phyloP scores from a whole-genome alignment of 2,113 vertebrate species.

The Bettongia penicillata region DNA sequence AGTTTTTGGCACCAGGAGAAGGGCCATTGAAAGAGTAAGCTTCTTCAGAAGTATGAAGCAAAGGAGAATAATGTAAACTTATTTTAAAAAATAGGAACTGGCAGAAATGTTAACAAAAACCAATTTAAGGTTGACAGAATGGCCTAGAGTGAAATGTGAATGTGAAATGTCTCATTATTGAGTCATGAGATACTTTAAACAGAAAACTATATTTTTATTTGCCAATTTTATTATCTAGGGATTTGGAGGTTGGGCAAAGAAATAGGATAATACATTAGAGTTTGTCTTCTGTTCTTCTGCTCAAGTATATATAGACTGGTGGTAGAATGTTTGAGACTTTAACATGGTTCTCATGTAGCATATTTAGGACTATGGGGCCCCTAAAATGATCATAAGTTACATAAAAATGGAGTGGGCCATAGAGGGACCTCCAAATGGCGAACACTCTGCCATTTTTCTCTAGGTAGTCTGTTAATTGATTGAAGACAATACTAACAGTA shows the following conservation, averaged over 20 bases:
- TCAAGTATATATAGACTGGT: background rate
- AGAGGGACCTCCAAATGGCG: background rate
- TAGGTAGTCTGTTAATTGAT: background rate
- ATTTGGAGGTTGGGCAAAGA: background rate
- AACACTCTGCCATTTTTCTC: background rate
- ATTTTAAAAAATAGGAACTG: background rate
- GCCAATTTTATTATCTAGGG: background rate
- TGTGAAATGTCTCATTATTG: background rate
- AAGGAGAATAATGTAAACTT: background rate
- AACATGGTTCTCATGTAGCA: background rate
- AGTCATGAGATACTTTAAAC: background rate
- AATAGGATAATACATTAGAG: background rate
- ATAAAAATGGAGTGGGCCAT: background rate
- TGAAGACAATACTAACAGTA: background rate
- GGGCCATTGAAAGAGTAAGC: background rate
- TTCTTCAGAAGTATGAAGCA: background rate
- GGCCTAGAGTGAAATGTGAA: background rate
- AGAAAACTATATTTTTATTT: background rate
- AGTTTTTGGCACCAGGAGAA: background rate
- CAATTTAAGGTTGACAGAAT: background rate
- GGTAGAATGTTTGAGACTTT: background rate
- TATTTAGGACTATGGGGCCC: background rate
- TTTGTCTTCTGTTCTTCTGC: background rate
- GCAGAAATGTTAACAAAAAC: background rate
- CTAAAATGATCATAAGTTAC: background rate